These are phyloP conservation scores for Cydia fagiglandana DNA, from an alignment of 1,140 invertebrate species.

Conservation along the genomic window DNA sequence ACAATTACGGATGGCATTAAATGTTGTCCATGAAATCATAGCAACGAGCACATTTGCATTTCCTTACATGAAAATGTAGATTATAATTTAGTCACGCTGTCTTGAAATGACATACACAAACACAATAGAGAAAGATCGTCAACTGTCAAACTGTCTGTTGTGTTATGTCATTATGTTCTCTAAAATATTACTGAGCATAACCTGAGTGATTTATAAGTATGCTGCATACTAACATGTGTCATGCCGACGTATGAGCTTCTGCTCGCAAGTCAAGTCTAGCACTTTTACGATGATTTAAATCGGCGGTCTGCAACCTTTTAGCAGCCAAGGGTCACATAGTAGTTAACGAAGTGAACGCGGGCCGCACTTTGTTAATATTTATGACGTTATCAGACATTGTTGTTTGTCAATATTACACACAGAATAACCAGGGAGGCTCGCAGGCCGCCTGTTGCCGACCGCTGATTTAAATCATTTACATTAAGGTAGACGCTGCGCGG, in stretches of 20 bases:
- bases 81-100: not conserved
- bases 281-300: too few relatives aligned
- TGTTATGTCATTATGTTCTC: not conserved
- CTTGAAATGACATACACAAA: not conserved
- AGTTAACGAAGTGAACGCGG: too few relatives aligned
- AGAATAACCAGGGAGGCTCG: too few relatives aligned
- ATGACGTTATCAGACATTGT: too few relatives aligned
- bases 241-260: not conserved
- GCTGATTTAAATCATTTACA: too few relatives aligned
- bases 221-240: not conserved
- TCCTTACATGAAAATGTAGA: not conserved
- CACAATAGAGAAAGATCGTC: not conserved
- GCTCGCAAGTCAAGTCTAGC: not conserved
- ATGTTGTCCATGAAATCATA: conserved; percentile 3
- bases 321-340: too few relatives aligned
- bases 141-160: conserved; percentile 5
- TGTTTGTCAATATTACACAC: too few relatives aligned
- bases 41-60: conserved; percentile 8
- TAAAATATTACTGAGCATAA: not conserved
- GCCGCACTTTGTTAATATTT: too few relatives aligned
- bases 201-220: not conserved
- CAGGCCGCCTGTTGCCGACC: too few relatives aligned
- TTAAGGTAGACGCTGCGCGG: too few relatives aligned
- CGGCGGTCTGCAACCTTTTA: too few relatives aligned
- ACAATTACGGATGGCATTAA: not conserved